Conservation (phyloP, 1,140 invertebrate species). For the Rhynchophorus ferrugineus region DNA sequence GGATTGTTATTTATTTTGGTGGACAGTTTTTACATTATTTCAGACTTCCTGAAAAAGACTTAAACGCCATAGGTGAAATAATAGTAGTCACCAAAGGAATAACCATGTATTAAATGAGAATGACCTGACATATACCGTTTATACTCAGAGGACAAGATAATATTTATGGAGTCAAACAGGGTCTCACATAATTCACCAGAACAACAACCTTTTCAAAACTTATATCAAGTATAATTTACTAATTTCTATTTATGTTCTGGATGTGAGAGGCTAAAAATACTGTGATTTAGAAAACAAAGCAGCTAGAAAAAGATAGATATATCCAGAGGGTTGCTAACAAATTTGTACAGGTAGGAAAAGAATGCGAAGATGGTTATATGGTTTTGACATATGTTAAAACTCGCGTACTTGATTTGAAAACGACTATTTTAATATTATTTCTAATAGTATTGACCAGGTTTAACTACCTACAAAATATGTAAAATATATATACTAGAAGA, state of each 20-base stretch:
- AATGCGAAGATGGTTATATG: conserved; percentile 8
- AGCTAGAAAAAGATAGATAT: conserved; percentile 7
- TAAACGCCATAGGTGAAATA: no score
- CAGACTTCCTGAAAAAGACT: no score
- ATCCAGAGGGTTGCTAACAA: conserved; percentile 9
- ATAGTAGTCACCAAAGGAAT: no score
- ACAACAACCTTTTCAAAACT: neutral
- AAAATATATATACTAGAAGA: neutral
- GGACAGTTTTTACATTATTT: no score
- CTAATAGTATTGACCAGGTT: neutral
- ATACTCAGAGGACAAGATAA: no score
- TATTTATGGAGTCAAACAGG: conserved; percentile 12
- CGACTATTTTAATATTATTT: neutral
- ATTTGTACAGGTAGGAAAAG: conserved; percentile 12
- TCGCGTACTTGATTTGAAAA: neutral
- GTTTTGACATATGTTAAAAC: neutral
- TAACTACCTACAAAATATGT: neutral
- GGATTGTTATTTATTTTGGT: no score
- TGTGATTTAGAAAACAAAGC: conserved; percentile 20
- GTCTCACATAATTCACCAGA: conserved; percentile 4
- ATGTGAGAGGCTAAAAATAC: conserved; percentile 11
- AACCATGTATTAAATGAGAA: no score
- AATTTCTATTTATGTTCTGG: neutral
- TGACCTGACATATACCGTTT: no score
- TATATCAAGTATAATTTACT: neutral